These are phyloP conservation scores for Conus ventricosus DNA, from an alignment of 1,140 invertebrate genomes.

Conservation along the genomic window DNA sequence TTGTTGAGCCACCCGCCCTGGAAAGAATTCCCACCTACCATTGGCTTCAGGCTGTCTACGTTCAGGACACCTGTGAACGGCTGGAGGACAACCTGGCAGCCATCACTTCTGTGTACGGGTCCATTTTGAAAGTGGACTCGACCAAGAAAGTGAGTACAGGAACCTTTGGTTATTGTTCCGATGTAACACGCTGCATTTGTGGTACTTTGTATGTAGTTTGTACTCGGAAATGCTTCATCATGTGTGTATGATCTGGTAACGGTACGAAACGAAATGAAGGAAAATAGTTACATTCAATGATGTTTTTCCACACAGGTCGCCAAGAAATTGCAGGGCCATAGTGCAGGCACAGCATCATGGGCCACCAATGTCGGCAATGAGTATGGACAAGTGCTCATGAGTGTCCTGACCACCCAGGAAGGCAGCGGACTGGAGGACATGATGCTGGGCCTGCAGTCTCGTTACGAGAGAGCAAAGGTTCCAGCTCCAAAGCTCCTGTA, in stretches of 20 bases:
- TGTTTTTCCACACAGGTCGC: background rate
- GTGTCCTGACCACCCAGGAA: background rate
- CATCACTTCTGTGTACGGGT: conserved; percentile 56
- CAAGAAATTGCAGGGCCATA: conserved; percentile 40
- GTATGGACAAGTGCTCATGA: conserved; percentile 46
- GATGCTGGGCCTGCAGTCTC: background rate
- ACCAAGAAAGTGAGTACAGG: conserved; percentile 39
- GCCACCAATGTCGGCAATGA: conserved; percentile 39
- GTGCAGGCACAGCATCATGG: conserved; percentile 47
- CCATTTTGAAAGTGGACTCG: conserved; percentile 57
- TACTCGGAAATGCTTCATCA: background rate
- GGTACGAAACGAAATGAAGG: background rate
- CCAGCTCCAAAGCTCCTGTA: conserved; percentile 32
- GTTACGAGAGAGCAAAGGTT: background rate
- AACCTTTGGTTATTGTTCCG: background rate
- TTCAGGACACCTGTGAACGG: conserved; percentile 45
- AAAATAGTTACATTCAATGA: background rate
- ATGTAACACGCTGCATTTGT: background rate
- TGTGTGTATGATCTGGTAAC: no score
- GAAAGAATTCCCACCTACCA: conserved; percentile 28
- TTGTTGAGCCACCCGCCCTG: conserved; percentile 7
- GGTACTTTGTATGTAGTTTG: background rate
- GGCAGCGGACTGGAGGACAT: background rate
- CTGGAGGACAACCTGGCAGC: conserved; percentile 48
- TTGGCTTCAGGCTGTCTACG: conserved; percentile 52